Percentiles rank a stretch among this genome's conserved stretches.
Conservation (phyloP, 2,113 vertebrate genomes). For the Trematomus loennbergii region DNA sequence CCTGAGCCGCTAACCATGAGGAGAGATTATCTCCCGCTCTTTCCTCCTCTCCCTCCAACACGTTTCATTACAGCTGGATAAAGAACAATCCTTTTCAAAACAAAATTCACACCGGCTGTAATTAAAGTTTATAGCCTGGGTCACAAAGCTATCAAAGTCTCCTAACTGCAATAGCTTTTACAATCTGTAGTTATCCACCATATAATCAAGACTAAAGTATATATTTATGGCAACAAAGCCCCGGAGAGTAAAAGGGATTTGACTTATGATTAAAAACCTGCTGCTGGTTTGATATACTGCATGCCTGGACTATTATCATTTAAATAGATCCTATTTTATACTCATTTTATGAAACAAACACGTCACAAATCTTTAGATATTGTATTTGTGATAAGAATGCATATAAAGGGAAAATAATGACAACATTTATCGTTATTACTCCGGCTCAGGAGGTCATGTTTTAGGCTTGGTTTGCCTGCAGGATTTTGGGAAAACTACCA, state of each 20-base stretch:
- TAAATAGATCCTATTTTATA: not conserved
- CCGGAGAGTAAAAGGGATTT: constrained; percentile 4
- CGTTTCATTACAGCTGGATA: constrained; percentile 66
- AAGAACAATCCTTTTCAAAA: constrained; percentile 67
- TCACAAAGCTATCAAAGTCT: constrained; percentile 62
- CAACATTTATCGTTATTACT: no score
- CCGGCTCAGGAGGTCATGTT: no score
- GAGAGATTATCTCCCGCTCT: constrained; percentile 23
- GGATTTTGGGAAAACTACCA: no score
- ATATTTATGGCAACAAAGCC: constrained; percentile 44
- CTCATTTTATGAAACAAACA: not conserved
- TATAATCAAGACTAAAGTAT: constrained; percentile 73
- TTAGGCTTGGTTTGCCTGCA: no score
- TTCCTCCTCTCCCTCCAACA: constrained; percentile 33
- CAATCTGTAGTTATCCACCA: constrained; percentile 51
- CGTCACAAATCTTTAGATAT: not conserved
- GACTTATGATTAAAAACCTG: constrained; percentile 35
- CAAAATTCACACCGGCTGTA: constrained; percentile 65
- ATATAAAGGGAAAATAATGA: not conserved
- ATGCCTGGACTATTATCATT: not conserved
- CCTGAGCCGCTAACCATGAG: constrained; percentile 20
- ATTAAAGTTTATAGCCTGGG: constrained; percentile 65
- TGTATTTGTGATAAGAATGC: not conserved
- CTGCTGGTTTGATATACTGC: not conserved
- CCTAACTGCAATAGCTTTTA: constrained; percentile 57